phyloP scores from a whole-genome alignment of 1,140 invertebrate genomes.

The Drosophila repletoides region DNA sequence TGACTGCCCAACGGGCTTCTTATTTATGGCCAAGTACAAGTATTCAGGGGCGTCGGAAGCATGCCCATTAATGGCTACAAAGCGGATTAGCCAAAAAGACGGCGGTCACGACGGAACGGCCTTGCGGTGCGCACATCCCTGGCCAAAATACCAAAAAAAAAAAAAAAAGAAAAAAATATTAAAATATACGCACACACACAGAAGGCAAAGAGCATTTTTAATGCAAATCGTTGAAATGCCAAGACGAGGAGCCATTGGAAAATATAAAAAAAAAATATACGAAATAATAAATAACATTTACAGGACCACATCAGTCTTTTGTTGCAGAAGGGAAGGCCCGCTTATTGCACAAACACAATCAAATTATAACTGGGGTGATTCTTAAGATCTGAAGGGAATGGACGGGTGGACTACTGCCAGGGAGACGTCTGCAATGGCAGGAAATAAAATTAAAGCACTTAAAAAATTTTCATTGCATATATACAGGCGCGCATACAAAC shows the following conservation, averaged over 20 bases:
- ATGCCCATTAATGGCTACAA: constrained; percentile 54
- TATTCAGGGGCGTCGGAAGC: neutral
- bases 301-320: constrained; percentile 17
- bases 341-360: constrained; percentile 49
- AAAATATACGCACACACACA: constrained; percentile 5
- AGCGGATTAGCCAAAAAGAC: constrained; percentile 52
- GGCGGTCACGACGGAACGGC: constrained; percentile 11
- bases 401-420: too few relatives aligned
- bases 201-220: constrained; percentile 37
- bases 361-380: constrained; percentile 53
- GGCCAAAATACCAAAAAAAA: neutral
- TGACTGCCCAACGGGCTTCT: constrained; percentile 44
- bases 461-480: constrained; percentile 68
- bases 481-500: constrained; percentile 28
- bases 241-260: neutral
- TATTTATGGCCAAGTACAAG: constrained; percentile 24
- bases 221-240: constrained; percentile 39
- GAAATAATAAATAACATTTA: constrained; percentile 39
- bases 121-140: constrained; percentile 2
- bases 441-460: constrained; percentile 78
- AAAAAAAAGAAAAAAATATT: neutral
- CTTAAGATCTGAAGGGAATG: neutral
- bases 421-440: constrained; percentile 18
- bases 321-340: neutral
- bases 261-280: constrained; percentile 2